Conservation (phyloP, 2,113 vertebrate species). For the Sander vitreus region DNA sequence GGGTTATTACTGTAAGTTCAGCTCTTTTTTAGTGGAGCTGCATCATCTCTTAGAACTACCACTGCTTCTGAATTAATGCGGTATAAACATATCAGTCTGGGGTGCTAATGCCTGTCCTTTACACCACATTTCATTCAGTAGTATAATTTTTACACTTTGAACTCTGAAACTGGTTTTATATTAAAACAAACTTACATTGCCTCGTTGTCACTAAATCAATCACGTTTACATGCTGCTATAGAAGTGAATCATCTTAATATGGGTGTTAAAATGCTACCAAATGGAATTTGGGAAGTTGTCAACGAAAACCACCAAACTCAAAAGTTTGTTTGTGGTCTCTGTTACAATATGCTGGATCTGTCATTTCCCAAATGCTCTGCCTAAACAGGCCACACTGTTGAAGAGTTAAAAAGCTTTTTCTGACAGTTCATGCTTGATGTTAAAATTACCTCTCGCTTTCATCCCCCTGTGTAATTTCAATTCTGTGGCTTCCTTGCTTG, state of each 20-base stretch:
- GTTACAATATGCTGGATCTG: conserved; percentile 14
- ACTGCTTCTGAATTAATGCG: neutral
- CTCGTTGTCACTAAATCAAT: neutral
- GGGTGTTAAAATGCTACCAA: conserved; percentile 6
- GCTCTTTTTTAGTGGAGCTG: neutral
- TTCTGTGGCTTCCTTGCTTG: conserved; percentile 54
- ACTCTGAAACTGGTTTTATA: neutral
- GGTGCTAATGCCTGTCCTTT: neutral
- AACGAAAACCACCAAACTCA: neutral
- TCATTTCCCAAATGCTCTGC: conserved; percentile 35
- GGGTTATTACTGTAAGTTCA: conserved; percentile 1
- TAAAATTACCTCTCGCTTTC: conserved; percentile 68
- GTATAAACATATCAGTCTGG: neutral
- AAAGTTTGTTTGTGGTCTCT: conserved; percentile 25
- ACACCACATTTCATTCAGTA: neutral
- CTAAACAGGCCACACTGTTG: conserved; percentile 22
- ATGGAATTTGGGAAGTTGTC: conserved; percentile 26
- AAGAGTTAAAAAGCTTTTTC: conserved; percentile 53
- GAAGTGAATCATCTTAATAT: neutral
- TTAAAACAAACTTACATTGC: neutral
- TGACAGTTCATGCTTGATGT: conserved; percentile 65
- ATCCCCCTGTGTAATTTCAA: conserved; percentile 71
- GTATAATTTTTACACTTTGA: neutral
- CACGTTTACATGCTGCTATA: neutral
- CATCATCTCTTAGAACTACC: neutral